These are phyloP conservation scores for Trissoscelio sp. DNA, from an alignment of 2,888 invertebrate species.

Conservation along the genomic window DNA sequence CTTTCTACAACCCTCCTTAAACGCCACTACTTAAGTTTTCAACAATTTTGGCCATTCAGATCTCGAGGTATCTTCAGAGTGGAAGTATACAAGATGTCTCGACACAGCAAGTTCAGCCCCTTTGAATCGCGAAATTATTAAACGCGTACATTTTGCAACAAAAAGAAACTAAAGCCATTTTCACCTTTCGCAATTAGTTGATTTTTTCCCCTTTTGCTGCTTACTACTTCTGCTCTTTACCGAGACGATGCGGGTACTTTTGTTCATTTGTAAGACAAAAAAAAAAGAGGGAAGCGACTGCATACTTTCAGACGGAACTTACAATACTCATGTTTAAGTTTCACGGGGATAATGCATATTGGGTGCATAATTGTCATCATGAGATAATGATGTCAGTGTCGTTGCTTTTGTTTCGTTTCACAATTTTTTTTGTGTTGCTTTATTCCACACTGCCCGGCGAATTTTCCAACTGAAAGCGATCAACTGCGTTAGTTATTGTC, in stretches of 20 bases:
- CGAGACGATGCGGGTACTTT: constrained; percentile 64
- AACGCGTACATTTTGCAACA: constrained; percentile 62
- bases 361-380: constrained; percentile 21
- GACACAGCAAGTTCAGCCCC: constrained; percentile 59
- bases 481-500: constrained; percentile 12
- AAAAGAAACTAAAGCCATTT: constrained; percentile 66
- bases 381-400: constrained; percentile 26
- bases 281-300: constrained; percentile 24
- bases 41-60: constrained; percentile 68
- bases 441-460: too few species aligned
- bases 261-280: constrained; percentile 62
- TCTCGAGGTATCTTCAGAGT: constrained; percentile 56
- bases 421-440: too few species aligned
- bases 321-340: constrained; percentile 54
- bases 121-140: constrained; percentile 65
- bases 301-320: constrained; percentile 43
- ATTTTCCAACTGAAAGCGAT: constrained; percentile 3
- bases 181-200: constrained; percentile 65
- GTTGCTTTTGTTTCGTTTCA: not conserved
- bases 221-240: constrained; percentile 63
- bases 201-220: constrained; percentile 59
- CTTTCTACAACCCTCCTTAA: constrained; percentile 65
- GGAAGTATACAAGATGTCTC: constrained; percentile 63
- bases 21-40: constrained; percentile 68
- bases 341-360: constrained; percentile 23